These are phyloP conservation scores for Papilio polytes DNA, from an alignment of 1,140 invertebrate species.

Conservation along the genomic window DNA sequence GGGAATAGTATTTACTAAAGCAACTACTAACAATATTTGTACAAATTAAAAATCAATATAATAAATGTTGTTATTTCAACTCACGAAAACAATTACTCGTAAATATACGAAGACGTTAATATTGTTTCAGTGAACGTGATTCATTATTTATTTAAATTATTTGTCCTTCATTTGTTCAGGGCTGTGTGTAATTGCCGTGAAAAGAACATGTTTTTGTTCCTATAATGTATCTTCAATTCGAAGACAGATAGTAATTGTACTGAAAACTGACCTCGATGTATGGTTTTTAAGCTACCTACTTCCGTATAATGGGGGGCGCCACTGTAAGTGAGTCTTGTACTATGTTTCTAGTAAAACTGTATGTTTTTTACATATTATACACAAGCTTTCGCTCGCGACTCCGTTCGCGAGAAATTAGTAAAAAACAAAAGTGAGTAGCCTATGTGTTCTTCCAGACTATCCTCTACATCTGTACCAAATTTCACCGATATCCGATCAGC, in stretches of 20 bases:
- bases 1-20: no score
- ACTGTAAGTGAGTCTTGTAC: background rate
- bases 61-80: background rate
- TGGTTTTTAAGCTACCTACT: background rate
- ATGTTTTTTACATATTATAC: background rate
- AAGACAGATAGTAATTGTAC: no score
- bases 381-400: no score
- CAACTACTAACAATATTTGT: no score
- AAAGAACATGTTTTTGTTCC: no score
- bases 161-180: background rate
- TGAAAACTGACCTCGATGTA: background rate
- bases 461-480: no score
- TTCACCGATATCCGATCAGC: no score
- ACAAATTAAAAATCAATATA: background rate
- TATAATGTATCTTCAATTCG: no score
- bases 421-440: no score
- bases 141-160: background rate
- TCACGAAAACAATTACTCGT: constrained; percentile 1
- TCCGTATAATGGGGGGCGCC: background rate
- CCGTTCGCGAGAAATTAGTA: no score
- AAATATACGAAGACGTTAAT: background rate
- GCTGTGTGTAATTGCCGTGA: background rate
- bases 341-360: background rate
- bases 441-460: no score
- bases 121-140: background rate